phyloP scores from a whole-genome alignment of 2,797 vertebrate species.

The Spheniscus humboldti region DNA sequence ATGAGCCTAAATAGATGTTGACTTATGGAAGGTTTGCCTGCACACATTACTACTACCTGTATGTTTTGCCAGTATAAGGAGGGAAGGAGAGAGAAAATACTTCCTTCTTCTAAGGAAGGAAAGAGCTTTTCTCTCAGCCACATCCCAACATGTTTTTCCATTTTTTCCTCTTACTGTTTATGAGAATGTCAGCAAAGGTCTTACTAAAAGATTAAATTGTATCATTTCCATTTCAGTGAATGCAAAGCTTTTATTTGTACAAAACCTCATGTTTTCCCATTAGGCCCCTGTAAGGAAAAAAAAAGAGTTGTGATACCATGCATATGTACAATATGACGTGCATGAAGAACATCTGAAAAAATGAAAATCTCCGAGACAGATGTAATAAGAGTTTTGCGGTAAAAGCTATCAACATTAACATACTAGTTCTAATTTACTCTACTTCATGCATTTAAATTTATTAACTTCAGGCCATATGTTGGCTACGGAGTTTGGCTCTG shows the following conservation, averaged over 20 bases:
- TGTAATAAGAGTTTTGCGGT: slow-evolving; percentile 40
- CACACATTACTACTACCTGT: neutral
- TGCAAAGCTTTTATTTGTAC: slow-evolving; percentile 29
- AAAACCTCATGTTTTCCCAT: slow-evolving; percentile 42
- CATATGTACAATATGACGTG: neutral
- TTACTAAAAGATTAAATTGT: neutral
- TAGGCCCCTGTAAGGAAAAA: slow-evolving; percentile 14
- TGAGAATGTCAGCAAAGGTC: neutral
- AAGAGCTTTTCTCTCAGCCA: neutral
- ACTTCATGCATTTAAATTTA: slow-evolving; percentile 70
- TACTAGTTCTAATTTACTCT: slow-evolving; percentile 70
- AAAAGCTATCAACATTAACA: slow-evolving; percentile 69
- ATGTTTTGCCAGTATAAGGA: neutral
- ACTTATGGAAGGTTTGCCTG: neutral
- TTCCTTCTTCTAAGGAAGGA: neutral
- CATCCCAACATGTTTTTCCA: neutral
- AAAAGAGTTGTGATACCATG: neutral
- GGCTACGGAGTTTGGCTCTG: slow-evolving; percentile 39
- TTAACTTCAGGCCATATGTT: slow-evolving; percentile 66
- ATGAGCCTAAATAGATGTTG: neutral
- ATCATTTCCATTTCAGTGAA: slow-evolving; percentile 26
- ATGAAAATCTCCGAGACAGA: slow-evolving; percentile 48
- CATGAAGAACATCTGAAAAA: slow-evolving; percentile 65
- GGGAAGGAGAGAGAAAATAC: neutral
- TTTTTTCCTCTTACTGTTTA: neutral